Evolutionary conservation across 2,113 vertebrate species (phyloP).

Genomic region (Puffinus mauretanicus): DNA sequence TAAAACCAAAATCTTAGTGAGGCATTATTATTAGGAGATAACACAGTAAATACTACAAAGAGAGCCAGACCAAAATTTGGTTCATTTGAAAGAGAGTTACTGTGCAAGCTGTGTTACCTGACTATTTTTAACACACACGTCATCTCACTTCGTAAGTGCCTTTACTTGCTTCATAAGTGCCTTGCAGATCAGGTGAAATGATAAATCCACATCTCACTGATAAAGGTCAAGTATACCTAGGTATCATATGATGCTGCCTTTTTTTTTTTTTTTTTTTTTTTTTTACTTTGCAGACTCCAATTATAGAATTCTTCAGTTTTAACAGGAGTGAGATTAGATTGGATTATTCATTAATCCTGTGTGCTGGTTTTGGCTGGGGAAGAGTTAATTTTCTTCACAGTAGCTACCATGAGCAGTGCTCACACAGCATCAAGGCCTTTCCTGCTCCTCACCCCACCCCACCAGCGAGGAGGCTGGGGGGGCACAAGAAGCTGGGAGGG

Average conservation of each 20-base stretch:
- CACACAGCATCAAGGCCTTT: too few species aligned
- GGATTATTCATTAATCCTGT: neutral
- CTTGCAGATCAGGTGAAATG: constrained; percentile 28
- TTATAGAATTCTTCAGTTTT: constrained; percentile 33
- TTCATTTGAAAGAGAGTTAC: neutral
- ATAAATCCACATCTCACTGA: constrained; percentile 29
- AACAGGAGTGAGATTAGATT: neutral
- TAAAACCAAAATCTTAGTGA: neutral
- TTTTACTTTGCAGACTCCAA: constrained; percentile 44
- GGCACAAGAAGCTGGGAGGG: too few species aligned
- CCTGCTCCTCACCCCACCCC: too few species aligned
- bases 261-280: neutral
- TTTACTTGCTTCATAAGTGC: constrained; percentile 39
- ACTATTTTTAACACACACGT: constrained; percentile 37
- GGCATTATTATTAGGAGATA: neutral
- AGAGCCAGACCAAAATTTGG: neutral
- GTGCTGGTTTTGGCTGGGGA: too few species aligned
- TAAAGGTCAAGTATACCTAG: constrained; percentile 11
- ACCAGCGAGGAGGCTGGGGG: too few species aligned
- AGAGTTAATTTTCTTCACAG: too few species aligned
- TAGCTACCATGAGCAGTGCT: too few species aligned
- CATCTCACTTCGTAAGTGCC: constrained; percentile 10
- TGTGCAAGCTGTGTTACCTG: neutral
- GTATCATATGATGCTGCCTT: neutral
- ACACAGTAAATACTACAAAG: neutral